These are phyloP conservation scores for Zaprionus kolodkinae DNA, from an alignment of 1,140 invertebrate species.

Conservation along the genomic window DNA sequence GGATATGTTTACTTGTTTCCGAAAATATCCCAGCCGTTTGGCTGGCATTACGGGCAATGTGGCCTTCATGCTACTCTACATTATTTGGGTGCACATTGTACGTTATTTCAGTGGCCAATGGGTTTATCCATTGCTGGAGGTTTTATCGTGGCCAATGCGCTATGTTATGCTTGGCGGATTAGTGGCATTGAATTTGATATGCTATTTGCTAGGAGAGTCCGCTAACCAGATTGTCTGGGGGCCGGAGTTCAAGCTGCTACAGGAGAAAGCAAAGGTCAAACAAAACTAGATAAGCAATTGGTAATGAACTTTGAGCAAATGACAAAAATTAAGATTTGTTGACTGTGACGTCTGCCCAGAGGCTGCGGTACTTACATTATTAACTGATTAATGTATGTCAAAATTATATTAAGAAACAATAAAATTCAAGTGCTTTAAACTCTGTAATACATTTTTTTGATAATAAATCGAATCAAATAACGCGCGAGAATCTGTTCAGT, in stretches of 20 bases:
- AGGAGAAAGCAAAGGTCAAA: conserved; percentile 51
- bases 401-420: conserved; percentile 12
- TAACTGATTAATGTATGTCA: conserved; percentile 4
- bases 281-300: conserved; percentile 23
- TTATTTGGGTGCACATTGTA: conserved; percentile 78
- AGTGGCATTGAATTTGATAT: conserved; percentile 64
- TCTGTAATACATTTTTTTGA: not conserved
- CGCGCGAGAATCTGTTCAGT: not conserved
- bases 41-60: conserved; percentile 61
- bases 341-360: conserved; percentile 10
- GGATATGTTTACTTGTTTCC: conserved; percentile 77
- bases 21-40: conserved; percentile 62
- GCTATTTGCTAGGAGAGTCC: conserved; percentile 68
- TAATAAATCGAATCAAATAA: conserved; percentile 6
- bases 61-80: conserved; percentile 67
- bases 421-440: conserved; percentile 16
- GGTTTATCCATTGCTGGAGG: conserved; percentile 73
- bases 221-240: conserved; percentile 66
- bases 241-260: conserved; percentile 62
- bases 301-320: conserved; percentile 1
- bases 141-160: conserved; percentile 59
- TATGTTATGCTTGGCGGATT: conserved; percentile 62
- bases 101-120: conserved; percentile 71
- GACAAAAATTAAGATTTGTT: conserved; percentile 18
- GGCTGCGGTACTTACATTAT: conserved; percentile 19